Evolutionary conservation across 2,113 vertebrate species (phyloP).

Genomic region (Petrocephalus microphthalmus): DNA sequence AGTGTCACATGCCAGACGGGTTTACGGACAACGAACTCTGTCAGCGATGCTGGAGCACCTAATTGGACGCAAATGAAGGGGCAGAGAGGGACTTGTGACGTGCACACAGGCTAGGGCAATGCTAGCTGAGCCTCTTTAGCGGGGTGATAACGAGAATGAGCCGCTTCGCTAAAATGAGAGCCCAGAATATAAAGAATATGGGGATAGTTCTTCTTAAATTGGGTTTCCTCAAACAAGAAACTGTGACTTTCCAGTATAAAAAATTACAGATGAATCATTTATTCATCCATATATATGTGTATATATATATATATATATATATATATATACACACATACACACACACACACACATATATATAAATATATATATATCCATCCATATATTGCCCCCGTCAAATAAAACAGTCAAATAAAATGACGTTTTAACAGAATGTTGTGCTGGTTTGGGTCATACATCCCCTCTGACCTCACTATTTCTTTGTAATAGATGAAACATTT

Average conservation of each 20-base stretch:
- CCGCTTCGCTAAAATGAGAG: neutral
- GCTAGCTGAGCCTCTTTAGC: neutral
- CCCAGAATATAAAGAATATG: neutral
- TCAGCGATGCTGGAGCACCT: neutral
- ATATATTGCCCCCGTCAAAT: neutral
- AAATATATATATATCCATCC: too few species aligned
- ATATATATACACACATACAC: too few species aligned
- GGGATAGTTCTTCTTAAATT: too few species aligned
- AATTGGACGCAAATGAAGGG: conserved; percentile 1
- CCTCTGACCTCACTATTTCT: neutral
- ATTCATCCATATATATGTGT: too few species aligned
- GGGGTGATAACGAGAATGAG: neutral
- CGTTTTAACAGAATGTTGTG: neutral
- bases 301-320: too few species aligned
- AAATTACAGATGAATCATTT: neutral
- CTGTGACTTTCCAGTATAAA: neutral
- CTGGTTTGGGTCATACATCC: neutral
- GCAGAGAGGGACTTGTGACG: neutral
- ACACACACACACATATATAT: too few species aligned
- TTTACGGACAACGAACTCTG: neutral
- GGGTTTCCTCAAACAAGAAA: neutral
- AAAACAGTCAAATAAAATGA: neutral
- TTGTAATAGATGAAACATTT: neutral
- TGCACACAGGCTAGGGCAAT: neutral
- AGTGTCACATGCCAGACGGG: neutral